Evolutionary conservation across 1,140 invertebrate genomes (phyloP), one percentile per base, ranked within the genome.

Genomic region (Ostrea edulis): DNA sequence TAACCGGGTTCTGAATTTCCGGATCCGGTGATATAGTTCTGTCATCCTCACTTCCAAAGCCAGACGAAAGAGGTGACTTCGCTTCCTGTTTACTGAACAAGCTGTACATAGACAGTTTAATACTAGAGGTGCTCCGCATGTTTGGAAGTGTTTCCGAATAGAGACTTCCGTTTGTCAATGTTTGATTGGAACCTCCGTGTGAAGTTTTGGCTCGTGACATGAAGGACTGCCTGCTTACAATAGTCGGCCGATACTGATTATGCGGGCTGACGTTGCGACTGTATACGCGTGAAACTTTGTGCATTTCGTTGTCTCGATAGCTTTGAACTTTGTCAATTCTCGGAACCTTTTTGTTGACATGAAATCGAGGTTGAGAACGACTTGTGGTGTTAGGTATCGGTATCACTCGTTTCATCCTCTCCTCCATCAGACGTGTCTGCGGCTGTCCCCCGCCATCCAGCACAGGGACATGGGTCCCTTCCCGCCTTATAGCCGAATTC

Each of bases 61-160:
- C 68, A 77, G 68, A 77, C 9, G 68, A 77, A 25, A 29, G 22
- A 8, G 12, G 25, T 9, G 22, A 77, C 68, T 77, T 77, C 22
- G 68, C 14, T 12, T 77, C 68, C 25, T 77, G 68, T 77, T 17
- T 77, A 25, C 68, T 77, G 68, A 25, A 77, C 12, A 77, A 77
- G 29, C 68, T 77, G 68, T 77, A 77, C 14, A 77, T 35, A 25
- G 68, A 77, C 8, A 77, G 68, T 77, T 25, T 77, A 22, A 77
- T 25, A 77, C 25, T 77, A 35, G 68, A 77, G 1, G 29, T 29
- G 25, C 68, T 77, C 22, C 68, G 22, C 68, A 77, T 14, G 2
- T 9, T 29, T 3, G 68, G 68, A 29, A 25, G 68, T 12, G 29
- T 77, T 25, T 25, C 68, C 29, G 68, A 77, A 35, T 77, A 77